phyloP scores from a whole-genome alignment of 2,888 invertebrate species.

The Neoitamus cyanurus region DNA sequence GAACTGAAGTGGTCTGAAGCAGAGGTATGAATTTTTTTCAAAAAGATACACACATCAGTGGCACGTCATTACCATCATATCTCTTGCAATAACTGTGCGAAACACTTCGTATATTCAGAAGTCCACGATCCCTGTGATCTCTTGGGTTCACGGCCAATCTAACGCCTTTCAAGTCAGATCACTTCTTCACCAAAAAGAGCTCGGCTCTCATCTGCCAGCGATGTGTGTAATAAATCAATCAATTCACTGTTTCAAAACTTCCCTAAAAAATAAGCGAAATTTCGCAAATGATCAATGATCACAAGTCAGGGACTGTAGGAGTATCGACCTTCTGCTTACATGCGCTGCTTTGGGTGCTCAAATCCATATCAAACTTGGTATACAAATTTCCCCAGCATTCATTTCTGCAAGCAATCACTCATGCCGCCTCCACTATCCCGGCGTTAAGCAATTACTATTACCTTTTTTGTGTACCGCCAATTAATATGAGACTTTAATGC shows the following conservation, averaged over 20 bases:
- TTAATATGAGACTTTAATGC: neutral
- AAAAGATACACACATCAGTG: neutral
- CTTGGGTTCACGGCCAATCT: neutral
- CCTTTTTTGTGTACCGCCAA: neutral
- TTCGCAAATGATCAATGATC: constrained; percentile 5
- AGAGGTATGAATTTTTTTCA: no score
- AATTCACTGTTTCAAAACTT: neutral
- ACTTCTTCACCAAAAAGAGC: neutral
- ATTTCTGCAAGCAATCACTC: neutral
- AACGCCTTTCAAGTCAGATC: neutral
- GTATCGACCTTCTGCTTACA: neutral
- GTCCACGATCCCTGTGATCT: neutral
- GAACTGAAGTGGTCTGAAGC: no score
- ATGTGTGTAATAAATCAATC: neutral
- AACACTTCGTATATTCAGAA: neutral
- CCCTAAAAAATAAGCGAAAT: neutral
- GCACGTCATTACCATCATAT: neutral
- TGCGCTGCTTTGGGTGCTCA: neutral
- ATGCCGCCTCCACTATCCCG: neutral
- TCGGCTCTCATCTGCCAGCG: neutral
- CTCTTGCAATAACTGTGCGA: neutral
- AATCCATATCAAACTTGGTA: neutral
- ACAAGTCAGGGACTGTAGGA: neutral
- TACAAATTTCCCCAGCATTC: neutral
- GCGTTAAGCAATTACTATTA: constrained; percentile 1